phyloP scores from a whole-genome alignment of 2,797 vertebrate species.

The Iguana delicatissima region DNA sequence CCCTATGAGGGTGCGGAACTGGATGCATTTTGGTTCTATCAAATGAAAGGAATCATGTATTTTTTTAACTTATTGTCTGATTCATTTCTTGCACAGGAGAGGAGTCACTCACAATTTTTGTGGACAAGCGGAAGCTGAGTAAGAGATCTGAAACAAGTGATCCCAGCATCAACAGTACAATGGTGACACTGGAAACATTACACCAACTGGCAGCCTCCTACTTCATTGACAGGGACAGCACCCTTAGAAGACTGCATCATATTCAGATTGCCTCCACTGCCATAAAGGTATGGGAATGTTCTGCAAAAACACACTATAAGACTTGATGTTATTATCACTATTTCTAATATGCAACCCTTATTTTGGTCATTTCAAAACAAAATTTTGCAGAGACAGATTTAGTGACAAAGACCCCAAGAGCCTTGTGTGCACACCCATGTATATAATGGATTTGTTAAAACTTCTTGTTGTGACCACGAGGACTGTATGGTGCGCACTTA shows the following conservation, averaged over 20 bases:
- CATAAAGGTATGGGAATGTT: conserved; percentile 89
- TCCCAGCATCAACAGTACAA: conserved; percentile 86
- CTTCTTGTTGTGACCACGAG: background rate
- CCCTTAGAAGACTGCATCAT: conserved; percentile 93
- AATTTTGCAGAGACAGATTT: background rate
- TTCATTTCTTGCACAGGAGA: conserved; percentile 84
- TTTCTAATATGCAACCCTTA: background rate
- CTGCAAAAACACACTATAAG: background rate
- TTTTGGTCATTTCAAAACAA: background rate
- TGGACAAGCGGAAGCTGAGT: conserved; percentile 96
- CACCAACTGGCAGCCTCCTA: conserved; percentile 97
- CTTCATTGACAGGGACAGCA: conserved; percentile 97
- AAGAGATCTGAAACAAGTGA: conserved; percentile 89
- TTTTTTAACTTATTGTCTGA: conserved; percentile 15
- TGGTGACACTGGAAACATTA: conserved; percentile 90
- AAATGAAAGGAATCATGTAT: background rate
- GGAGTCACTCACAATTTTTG: conserved; percentile 97
- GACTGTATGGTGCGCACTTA: too few species aligned
- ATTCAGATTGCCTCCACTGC: conserved; percentile 96
- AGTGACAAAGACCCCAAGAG: background rate
- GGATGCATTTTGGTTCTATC: background rate
- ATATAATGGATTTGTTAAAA: background rate
- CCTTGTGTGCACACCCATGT: too few species aligned
- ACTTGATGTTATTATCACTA: background rate
- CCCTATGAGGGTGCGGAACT: background rate